Conservation (phyloP, 2,888 invertebrate species). For the Ophion ellenae region DNA sequence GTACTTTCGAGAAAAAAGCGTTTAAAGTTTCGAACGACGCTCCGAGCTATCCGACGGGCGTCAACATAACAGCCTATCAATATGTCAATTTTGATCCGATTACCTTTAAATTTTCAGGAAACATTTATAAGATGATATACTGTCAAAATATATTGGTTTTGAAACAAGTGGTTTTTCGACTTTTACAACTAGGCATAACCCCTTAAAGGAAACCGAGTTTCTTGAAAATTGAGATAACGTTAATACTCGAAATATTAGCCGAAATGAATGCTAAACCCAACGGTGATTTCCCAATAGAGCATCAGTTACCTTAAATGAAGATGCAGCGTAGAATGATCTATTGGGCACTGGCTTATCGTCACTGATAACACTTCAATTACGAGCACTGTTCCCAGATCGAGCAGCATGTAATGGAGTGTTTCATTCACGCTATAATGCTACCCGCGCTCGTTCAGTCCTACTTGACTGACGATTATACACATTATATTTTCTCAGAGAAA, state of each 20-base stretch:
- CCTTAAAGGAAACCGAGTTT: too few species aligned
- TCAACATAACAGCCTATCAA: too few species aligned
- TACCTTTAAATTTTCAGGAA: too few species aligned
- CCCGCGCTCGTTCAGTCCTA: not conserved
- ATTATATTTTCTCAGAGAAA: not conserved
- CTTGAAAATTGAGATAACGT: not conserved
- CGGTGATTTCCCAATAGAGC: not conserved
- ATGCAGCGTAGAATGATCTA: not conserved
- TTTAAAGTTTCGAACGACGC: too few species aligned
- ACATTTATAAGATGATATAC: too few species aligned
- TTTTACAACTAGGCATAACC: too few species aligned
- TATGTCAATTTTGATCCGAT: too few species aligned
- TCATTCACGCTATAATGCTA: not conserved
- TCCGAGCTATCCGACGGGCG: too few species aligned
- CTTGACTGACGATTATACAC: not conserved
- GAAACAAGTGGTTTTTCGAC: too few species aligned
- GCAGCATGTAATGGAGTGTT: not conserved
- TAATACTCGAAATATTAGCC: not conserved
- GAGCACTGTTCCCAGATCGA: not conserved
- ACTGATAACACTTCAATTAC: not conserved
- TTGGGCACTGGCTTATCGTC: not conserved
- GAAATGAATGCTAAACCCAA: not conserved
- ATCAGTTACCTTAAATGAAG: not conserved
- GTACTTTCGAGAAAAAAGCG: too few species aligned
- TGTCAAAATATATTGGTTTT: too few species aligned